These are phyloP conservation scores for Sinonovacula constricta DNA, from an alignment of 1,140 invertebrate genomes.

Conservation along the genomic window DNA sequence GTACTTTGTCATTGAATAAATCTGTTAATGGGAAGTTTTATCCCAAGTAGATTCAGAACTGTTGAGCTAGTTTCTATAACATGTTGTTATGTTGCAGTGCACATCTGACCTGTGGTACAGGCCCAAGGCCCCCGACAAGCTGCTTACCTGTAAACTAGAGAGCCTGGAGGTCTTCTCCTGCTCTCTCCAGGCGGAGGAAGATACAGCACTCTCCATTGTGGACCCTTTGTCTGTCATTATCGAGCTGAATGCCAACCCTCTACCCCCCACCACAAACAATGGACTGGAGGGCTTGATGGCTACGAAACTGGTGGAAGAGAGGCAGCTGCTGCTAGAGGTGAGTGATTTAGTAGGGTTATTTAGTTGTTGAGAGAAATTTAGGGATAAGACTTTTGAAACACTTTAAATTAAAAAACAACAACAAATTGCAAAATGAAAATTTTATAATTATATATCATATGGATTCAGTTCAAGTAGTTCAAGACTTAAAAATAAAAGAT, in stretches of 20 bases:
- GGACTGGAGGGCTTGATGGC: conserved; percentile 72
- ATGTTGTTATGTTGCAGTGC: conserved; percentile 81
- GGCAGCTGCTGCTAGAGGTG: conserved; percentile 74
- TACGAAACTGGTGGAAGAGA: conserved; percentile 72
- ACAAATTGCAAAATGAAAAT: no score
- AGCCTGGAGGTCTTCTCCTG: conserved; percentile 97
- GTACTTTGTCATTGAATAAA: background rate
- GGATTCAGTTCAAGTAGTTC: no score
- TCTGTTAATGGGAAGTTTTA: background rate
- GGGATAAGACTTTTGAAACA: no score
- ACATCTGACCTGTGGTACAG: conserved; percentile 92
- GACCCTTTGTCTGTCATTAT: conserved; percentile 89
- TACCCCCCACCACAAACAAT: conserved; percentile 54
- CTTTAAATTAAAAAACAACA: no score
- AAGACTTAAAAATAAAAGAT: no score
- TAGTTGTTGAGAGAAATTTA: no score
- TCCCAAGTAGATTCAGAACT: background rate
- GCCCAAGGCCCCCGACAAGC: conserved; percentile 85
- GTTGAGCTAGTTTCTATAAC: background rate
- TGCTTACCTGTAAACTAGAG: conserved; percentile 91
- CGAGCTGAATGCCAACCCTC: conserved; percentile 74
- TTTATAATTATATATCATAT: no score
- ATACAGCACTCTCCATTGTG: conserved; percentile 96
- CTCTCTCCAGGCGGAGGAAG: conserved; percentile 93
- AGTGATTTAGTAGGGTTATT: conserved; percentile 4